These are phyloP conservation scores for Ectemnius cavifrons DNA, from an alignment of 2,888 invertebrate genomes.

Conservation along the genomic window DNA sequence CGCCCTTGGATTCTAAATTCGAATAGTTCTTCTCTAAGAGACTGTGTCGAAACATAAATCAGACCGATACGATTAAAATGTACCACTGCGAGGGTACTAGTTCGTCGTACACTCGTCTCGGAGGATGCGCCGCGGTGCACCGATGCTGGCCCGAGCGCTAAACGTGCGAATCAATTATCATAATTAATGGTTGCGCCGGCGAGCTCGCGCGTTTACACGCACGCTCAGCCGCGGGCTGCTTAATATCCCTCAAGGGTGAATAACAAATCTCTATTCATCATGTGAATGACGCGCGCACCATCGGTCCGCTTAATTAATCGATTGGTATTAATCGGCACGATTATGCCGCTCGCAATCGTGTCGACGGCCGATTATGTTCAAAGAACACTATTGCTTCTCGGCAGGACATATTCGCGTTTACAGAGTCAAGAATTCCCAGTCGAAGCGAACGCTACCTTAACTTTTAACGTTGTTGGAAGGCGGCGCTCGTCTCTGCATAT, in stretches of 20 bases:
- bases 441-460: too few relatives aligned
- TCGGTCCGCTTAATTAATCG: constrained; percentile 66
- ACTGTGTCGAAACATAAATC: too few relatives aligned
- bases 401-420: constrained; percentile 6
- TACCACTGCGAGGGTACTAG: not conserved
- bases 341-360: constrained; percentile 49
- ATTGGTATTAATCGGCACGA: constrained; percentile 65
- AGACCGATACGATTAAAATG: constrained; percentile 28
- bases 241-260: constrained; percentile 35
- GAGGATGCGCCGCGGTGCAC: not conserved
- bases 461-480: not conserved
- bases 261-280: constrained; percentile 56
- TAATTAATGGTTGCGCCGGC: constrained; percentile 65
- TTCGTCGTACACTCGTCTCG: not conserved
- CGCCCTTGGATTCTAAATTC: too few relatives aligned
- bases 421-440: constrained; percentile 22
- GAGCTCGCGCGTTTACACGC: constrained; percentile 58
- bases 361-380: constrained; percentile 55
- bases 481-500: constrained; percentile 8
- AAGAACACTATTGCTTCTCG: constrained; percentile 8
- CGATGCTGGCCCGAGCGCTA: constrained; percentile 31
- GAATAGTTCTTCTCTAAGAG: too few relatives aligned
- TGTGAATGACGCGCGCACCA: constrained; percentile 36
- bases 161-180: constrained; percentile 69
- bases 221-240: constrained; percentile 26